phyloP scores from a whole-genome alignment of 2,113 vertebrate species.

The Chitala chitala region DNA sequence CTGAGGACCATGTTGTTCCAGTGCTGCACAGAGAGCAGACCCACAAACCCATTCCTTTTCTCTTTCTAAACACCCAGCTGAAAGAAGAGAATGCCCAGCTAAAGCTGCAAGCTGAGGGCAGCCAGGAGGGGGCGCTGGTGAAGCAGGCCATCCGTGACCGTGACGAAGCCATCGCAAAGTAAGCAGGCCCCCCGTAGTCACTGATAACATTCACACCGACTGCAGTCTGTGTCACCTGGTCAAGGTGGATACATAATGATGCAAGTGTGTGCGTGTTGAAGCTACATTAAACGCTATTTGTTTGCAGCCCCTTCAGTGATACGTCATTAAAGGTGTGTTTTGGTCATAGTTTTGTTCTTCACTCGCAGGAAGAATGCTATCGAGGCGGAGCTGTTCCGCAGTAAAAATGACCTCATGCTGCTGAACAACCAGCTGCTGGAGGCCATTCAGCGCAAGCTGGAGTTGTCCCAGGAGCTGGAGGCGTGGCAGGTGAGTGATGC shows the following conservation, averaged over 20 bases:
- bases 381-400: conserved; percentile 69
- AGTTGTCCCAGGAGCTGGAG: conserved; percentile 73
- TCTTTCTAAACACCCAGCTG: conserved; percentile 3
- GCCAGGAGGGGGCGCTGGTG: conserved; percentile 45
- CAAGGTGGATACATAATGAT: too few species aligned
- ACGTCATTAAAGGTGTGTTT: background rate
- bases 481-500: conserved; percentile 72
- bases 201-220: background rate
- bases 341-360: background rate
- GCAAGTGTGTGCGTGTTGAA: too few species aligned
- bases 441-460: conserved; percentile 72
- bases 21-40: background rate
- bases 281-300: too few species aligned
- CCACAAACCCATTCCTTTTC: background rate
- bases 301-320: background rate
- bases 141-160: conserved; percentile 69
- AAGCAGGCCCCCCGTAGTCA: conserved; percentile 35
- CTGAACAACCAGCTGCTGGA: conserved; percentile 78
- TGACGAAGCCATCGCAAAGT: conserved; percentile 80
- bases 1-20: background rate
- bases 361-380: conserved; percentile 70
- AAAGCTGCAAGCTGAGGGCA: background rate
- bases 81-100: conserved; percentile 9
- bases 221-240: too few species aligned
- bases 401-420: conserved; percentile 64